A percentile compares a stretch with the other conserved stretches of the same genome.
Evolutionary conservation across 2,888 invertebrate genomes (phyloP).

Genomic region (Drosophila putrida): DNA sequence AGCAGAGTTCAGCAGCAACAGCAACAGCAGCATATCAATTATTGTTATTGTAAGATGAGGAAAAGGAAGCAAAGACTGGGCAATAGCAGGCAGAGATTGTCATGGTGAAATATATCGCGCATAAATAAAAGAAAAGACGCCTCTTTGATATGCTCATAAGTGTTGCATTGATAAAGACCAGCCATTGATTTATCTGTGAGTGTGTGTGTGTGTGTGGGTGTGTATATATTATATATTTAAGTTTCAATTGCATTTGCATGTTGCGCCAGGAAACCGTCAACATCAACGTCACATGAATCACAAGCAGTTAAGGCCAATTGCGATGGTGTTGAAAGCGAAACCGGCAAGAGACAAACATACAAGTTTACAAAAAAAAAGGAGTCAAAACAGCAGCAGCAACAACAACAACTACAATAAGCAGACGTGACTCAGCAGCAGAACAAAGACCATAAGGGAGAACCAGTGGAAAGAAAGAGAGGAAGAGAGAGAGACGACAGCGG

Average conservation of each 20-base stretch:
- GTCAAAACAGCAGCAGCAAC: conserved; percentile 46
- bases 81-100: neutral
- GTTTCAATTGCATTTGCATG: conserved; percentile 26
- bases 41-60: conserved; percentile 58
- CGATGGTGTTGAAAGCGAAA: conserved; percentile 66
- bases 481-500: conserved; percentile 5
- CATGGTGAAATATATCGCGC: conserved; percentile 38
- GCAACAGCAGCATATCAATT: conserved; percentile 64
- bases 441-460: conserved; percentile 30
- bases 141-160: conserved; percentile 44
- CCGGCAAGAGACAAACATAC: conserved; percentile 10
- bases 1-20: conserved; percentile 39
- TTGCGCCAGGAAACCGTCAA: conserved; percentile 35
- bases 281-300: conserved; percentile 48
- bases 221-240: neutral
- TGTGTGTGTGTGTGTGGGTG: conserved; percentile 6
- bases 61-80: conserved; percentile 30
- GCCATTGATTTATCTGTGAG: conserved; percentile 30
- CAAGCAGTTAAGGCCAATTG: conserved; percentile 53
- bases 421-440: conserved; percentile 60
- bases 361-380: conserved; percentile 36
- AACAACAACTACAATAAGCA: conserved; percentile 9
- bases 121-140: conserved; percentile 36
- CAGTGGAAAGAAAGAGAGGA: conserved; percentile 1
- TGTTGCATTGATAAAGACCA: conserved; percentile 47